Evolutionary conservation across 2,113 vertebrate genomes (phyloP), one percentile per base, ranked within the genome.

Genomic region (Cisticola juncidis): DNA sequence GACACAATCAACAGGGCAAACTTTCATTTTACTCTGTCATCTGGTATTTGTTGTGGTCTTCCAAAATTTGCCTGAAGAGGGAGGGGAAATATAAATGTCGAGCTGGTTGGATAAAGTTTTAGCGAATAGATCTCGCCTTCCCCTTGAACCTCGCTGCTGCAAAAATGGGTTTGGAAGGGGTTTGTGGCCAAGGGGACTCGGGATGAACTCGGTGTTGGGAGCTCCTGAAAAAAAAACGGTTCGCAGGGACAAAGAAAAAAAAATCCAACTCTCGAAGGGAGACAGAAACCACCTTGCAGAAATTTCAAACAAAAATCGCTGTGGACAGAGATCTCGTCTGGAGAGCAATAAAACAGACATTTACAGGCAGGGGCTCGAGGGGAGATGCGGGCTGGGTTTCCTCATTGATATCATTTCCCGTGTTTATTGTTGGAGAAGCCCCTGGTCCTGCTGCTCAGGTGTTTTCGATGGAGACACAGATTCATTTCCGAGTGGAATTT

Each of bases 241-340:
- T 72, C 23, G 14, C 17, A 8, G 21, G 16, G 15, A 3, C 23
- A 56, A 12, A 9, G 23, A 62, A 51, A 51, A 58, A 60, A 14
- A 17, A 14, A 4, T 25, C 24, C 45, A 50, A 35, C 11, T 8
- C 23, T 60, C 1, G 15, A 19, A 72, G 44, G 53, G 70, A 91
- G 93, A 94, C 74, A 88, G 70, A 70, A 95, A 94, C 90, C 95
- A 93, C 87, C 90, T 92, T 95, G 85, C 81, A 62, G 85, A 85
- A 50, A 81, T 86, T 91, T 83, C 87, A 91, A 85, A 88, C 92
- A 84, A 74, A 79, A 31, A 53, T 60, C 28, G 7, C 38, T 2
- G 38, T 0, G 68, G 58, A 51, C 48, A 45, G 74, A 62, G 51
- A 50, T 19, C 66, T 92, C 90, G 23, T 86, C 70, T 51, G 85